phyloP scores from a whole-genome alignment of 1,140 invertebrate genomes.

The Catajapyx aquilonaris region DNA sequence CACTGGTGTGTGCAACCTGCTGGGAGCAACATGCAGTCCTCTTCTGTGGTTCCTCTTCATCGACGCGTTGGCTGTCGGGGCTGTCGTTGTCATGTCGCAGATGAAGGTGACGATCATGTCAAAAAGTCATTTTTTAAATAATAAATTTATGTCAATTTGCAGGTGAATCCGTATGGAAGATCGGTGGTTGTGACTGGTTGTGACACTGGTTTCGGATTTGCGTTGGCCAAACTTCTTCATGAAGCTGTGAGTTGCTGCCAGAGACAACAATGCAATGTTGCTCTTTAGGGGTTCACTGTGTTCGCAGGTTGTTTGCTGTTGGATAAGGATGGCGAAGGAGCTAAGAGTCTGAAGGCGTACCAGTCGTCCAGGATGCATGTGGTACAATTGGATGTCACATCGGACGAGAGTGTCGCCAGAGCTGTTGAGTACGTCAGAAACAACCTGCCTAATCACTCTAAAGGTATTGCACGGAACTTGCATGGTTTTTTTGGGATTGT shows the following conservation, averaged over 20 bases:
- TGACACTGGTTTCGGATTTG: constrained; percentile 17
- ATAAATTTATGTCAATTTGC: neutral
- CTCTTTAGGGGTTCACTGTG: constrained; percentile 12
- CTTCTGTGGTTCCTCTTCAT: too few species aligned
- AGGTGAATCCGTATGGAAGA: constrained; percentile 12
- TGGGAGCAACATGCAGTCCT: too few species aligned
- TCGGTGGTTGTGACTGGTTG: constrained; percentile 19
- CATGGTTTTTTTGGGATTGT: too few species aligned
- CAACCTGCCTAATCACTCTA: constrained; percentile 7
- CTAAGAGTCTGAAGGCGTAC: constrained; percentile 9
- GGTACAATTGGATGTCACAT: constrained; percentile 13
- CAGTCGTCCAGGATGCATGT: constrained; percentile 9
- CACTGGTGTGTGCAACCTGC: too few species aligned
- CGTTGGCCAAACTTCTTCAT: constrained; percentile 12
- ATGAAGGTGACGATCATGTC: constrained; percentile 1
- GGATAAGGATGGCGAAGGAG: constrained; percentile 10
- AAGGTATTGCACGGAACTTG: constrained; percentile 4
- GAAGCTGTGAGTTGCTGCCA: constrained; percentile 7
- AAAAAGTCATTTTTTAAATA: neutral
- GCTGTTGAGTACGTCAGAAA: constrained; percentile 13
- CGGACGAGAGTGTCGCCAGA: constrained; percentile 10
- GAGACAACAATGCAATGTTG: neutral
- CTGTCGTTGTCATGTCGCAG: neutral
- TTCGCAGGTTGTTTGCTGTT: constrained; percentile 12
- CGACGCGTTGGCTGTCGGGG: neutral